These are phyloP conservation scores for Macaca nemestrina DNA, from an alignment of 2,113 vertebrate genomes.

Conservation along the genomic window DNA sequence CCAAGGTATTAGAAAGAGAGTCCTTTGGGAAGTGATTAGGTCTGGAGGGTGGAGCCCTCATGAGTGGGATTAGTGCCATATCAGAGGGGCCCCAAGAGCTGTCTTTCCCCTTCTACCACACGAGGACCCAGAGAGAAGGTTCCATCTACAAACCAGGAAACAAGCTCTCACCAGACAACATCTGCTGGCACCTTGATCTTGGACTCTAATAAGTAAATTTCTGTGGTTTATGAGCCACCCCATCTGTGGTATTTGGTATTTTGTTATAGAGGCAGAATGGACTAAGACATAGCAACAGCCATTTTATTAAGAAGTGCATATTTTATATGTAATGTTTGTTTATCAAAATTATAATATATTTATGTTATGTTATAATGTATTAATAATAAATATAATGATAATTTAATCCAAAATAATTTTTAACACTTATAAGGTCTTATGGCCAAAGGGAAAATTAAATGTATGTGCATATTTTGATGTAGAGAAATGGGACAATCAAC, in stretches of 20 bases:
- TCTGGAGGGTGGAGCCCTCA: not conserved
- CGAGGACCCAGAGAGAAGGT: too few species aligned
- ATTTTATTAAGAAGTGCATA: not conserved
- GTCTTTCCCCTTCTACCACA: not conserved
- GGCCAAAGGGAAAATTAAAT: not conserved
- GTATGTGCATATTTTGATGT: not conserved
- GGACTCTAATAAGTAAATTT: not conserved
- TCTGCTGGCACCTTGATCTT: not conserved
- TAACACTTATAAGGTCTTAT: not conserved
- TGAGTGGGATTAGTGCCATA: not conserved
- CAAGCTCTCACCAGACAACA: not conserved
- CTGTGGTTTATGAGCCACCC: not conserved
- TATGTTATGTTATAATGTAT: not conserved
- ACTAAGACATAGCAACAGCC: not conserved
- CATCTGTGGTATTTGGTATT: not conserved
- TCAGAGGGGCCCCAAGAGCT: not conserved
- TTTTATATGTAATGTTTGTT: slow-evolving; percentile 8
- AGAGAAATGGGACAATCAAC: slow-evolving; percentile 13
- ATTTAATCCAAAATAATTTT: not conserved
- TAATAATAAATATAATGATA: not conserved
- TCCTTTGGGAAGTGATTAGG: not conserved
- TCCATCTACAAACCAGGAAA: not conserved
- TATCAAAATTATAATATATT: not conserved
- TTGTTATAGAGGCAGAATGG: not conserved
- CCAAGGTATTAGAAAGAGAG: not conserved